Evolutionary conservation across 2,113 vertebrate species (phyloP).

Genomic region (Proterorhinus semilunaris): DNA sequence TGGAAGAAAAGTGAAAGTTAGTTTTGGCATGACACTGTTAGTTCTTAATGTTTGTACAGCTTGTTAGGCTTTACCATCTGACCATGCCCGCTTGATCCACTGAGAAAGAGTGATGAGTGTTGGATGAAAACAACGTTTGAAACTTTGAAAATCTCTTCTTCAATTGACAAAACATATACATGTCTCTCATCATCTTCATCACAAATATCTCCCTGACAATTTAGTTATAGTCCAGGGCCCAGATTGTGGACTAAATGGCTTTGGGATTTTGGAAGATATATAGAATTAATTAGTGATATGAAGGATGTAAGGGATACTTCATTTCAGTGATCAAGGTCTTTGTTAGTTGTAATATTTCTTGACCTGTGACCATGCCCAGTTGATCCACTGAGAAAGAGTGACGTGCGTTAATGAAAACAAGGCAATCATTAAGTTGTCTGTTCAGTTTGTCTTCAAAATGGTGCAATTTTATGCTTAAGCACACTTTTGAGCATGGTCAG

Average conservation of each 20-base stretch:
- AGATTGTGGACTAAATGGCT: too few species aligned
- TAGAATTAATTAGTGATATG: too few species aligned
- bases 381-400: not conserved
- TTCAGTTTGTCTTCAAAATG: not conserved
- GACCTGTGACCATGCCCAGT: not conserved
- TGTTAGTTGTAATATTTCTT: too few species aligned
- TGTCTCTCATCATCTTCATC: too few species aligned
- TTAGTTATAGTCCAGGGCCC: too few species aligned
- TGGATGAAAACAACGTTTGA: not conserved
- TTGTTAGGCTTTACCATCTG: conserved; percentile 17
- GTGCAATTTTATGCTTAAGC: not conserved
- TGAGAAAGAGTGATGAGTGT: not conserved
- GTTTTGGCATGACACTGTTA: conserved; percentile 21
- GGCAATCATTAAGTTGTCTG: conserved; percentile 2
- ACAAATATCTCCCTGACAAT: too few species aligned
- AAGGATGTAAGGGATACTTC: too few species aligned
- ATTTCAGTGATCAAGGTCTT: too few species aligned
- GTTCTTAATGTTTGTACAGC: conserved; percentile 26
- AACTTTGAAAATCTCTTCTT: too few species aligned
- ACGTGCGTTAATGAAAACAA: not conserved
- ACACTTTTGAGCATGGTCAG: not conserved
- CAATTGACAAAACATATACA: too few species aligned
- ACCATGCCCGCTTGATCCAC: conserved; percentile 7
- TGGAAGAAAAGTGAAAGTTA: conserved; percentile 28
- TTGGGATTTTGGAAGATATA: too few species aligned